Conservation (phyloP, 2,797 vertebrate genomes). For the Amniataba percoides region DNA sequence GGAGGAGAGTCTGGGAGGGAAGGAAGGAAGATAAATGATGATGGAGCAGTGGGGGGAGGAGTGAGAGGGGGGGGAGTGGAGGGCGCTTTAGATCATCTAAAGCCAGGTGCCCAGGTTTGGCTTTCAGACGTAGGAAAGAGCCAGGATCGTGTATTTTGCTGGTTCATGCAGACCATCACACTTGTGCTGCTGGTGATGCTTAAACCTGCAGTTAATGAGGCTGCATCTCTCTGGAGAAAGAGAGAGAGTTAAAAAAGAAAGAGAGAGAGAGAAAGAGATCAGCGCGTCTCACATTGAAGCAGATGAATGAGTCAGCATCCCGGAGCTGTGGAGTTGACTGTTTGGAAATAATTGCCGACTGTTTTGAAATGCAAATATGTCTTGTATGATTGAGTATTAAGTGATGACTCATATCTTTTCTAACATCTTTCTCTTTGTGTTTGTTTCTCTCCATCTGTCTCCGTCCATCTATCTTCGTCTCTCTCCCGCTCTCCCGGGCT, state of each 20-base stretch:
- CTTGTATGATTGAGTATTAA: conserved; percentile 66
- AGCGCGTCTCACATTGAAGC: conserved; percentile 39
- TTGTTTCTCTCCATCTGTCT: conserved; percentile 57
- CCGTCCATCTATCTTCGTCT: conserved; percentile 33
- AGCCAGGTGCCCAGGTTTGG: conserved; percentile 57
- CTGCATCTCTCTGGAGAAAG: conserved; percentile 42
- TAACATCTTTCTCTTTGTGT: conserved; percentile 60
- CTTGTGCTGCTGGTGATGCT: conserved; percentile 47
- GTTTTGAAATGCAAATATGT: conserved; percentile 80
- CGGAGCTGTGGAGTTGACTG: conserved; percentile 52
- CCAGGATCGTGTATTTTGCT: conserved; percentile 41
- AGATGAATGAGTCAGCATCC: conserved; percentile 73
- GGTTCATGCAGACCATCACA: conserved; percentile 33
- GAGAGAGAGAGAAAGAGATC: conserved; percentile 5
- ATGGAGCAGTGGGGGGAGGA: conserved; percentile 47
- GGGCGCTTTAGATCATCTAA: conserved; percentile 63
- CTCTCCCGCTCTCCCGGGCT: not conserved
- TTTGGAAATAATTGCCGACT: conserved; percentile 71
- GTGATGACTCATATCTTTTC: conserved; percentile 67
- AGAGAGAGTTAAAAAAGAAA: not conserved
- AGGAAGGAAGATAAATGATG: conserved; percentile 67
- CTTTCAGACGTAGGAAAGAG: conserved; percentile 35
- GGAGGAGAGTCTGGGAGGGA: conserved; percentile 46
- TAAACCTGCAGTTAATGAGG: conserved; percentile 69
- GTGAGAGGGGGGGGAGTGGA: not conserved